Base-by-base conservation (phyloP, 2,797 vertebrate genomes). In the Catostomus latipinnis region DNA sequence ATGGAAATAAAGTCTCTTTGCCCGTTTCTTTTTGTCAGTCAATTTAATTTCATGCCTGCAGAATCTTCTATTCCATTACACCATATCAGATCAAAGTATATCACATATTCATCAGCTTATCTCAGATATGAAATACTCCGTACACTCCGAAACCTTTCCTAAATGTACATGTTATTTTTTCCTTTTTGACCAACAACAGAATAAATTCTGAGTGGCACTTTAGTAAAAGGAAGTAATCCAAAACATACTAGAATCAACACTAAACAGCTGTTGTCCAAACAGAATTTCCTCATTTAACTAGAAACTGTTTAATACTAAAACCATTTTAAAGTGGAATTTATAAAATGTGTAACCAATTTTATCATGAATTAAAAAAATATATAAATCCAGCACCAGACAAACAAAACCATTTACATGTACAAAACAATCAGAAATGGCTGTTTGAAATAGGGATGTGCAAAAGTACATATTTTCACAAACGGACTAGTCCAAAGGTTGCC, bases 211-310 rank as follows among this genome's bases (percentile, higher is more conserved):
- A 58, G 62, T 11, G 7, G 22, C 8, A 67, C 18, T 73, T 48
- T 9, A 43, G 6, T 12, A 70, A 11, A 65, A 65, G 3, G 1
- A 43, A 52, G 34, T 48, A 52, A 61, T 61, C 4, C 6, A 48
- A 76, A 60, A 74, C 14, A 22, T 43, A 45, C 14, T 8, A 63
- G 14, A 12, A 65, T 56, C 34, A 53, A 46, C 49, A 63, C 8
- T 6, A 50, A 16, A 52, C 66, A 60, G 45, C 43, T 68, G 49
- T 65, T 58, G 62, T 73, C 14, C 18, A 63, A 70, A 58, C 10
- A 52, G 49, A 18, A 56, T 65, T 68, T 10, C 8, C 58, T 67
- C 12, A 11, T 46, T 71, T 13, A 62, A n/a, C 63, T 46, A 50
- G 9, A 58, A 45, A 57, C n/a, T 0, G 56, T 57, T 70, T 16